Conservation (phyloP, 2,888 invertebrate genomes). For the Clostera curtula region DNA sequence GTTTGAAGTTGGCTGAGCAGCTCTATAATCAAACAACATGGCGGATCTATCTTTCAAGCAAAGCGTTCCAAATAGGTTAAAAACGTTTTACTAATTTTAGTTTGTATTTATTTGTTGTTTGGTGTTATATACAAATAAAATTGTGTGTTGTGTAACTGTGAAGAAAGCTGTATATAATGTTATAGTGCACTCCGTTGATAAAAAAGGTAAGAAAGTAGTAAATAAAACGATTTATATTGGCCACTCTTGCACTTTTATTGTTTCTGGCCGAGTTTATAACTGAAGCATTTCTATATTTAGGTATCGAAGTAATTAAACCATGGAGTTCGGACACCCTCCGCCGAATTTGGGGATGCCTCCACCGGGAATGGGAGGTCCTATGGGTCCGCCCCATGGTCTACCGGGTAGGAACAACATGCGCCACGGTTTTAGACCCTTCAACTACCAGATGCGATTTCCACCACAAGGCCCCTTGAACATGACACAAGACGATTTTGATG, state of each 20-base stretch:
- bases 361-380: conserved; percentile 43
- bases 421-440: conserved; percentile 67
- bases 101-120: conserved; percentile 33
- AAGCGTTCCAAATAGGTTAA: conserved; percentile 48
- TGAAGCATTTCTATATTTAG: conserved; percentile 58
- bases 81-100: conserved; percentile 36
- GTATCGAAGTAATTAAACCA: conserved; percentile 59
- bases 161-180: conserved; percentile 48
- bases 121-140: conserved; percentile 24
- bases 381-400: conserved; percentile 52
- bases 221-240: conserved; percentile 18
- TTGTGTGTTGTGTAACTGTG: conserved; percentile 39
- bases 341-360: conserved; percentile 61
- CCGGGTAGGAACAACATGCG: conserved; percentile 64
- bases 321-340: conserved; percentile 69
- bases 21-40: conserved; percentile 28
- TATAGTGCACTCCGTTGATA: conserved; percentile 40
- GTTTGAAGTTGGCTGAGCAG: conserved; percentile 2
- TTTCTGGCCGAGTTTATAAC: conserved; percentile 36
- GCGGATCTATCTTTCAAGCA: conserved; percentile 32
- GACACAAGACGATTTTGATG: conserved; percentile 94
- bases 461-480: conserved; percentile 78
- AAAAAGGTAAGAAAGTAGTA: conserved; percentile 48
- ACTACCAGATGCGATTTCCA: conserved; percentile 69
- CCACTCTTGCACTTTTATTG: conserved; percentile 19